A percentile compares a stretch with the other conserved stretches of the same genome.
phyloP scores from a whole-genome alignment of 2,113 vertebrate genomes.

The Phyllostomus hastatus region DNA sequence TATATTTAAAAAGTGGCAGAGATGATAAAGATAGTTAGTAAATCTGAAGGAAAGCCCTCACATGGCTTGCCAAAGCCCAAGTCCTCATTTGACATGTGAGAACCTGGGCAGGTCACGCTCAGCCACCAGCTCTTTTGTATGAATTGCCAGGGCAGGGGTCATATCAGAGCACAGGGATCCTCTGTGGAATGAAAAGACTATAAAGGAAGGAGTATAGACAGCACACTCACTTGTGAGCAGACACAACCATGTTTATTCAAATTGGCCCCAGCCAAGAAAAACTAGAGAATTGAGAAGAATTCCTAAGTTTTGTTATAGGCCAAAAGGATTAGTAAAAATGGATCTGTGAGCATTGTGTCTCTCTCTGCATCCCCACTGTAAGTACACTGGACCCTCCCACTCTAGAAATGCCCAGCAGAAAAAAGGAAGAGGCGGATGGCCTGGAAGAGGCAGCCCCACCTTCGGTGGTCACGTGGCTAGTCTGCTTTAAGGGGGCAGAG shows the following conservation, averaged over 20 bases:
- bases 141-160: background rate
- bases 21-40: background rate
- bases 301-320: background rate
- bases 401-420: background rate
- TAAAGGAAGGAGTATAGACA: background rate
- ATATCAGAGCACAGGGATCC: background rate
- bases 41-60: background rate
- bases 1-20: background rate
- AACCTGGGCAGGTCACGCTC: background rate
- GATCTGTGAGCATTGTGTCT: background rate
- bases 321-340: background rate
- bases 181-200: background rate
- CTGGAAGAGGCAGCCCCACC: background rate
- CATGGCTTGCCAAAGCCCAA: background rate
- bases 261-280: background rate
- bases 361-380: background rate
- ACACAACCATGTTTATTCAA: background rate
- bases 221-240: fast-evolving
- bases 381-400: background rate
- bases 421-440: background rate
- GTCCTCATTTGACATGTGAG: background rate
- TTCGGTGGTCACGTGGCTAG: background rate
- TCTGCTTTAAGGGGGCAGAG: background rate
- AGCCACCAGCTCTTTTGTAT: background rate
- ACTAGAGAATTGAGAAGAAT: background rate